A percentile compares a stretch with the other conserved stretches of the same genome.
Evolutionary conservation across 2,113 vertebrate species (phyloP).

Genomic region (Eclectus roratus): DNA sequence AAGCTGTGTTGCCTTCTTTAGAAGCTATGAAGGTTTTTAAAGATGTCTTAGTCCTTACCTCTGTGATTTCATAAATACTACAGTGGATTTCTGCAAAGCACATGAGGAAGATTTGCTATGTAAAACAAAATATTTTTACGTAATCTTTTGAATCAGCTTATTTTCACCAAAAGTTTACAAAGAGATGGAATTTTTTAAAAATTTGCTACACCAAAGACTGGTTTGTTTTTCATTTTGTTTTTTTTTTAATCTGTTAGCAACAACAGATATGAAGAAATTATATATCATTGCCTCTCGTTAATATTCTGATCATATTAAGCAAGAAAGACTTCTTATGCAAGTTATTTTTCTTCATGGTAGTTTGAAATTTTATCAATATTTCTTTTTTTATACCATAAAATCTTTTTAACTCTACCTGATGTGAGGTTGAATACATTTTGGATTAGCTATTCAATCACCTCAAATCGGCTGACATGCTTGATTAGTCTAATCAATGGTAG

Average conservation of each 20-base stretch:
- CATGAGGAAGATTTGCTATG: not conserved
- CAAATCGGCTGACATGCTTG: not conserved
- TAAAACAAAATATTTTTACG: not conserved
- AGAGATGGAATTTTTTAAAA: rapidly evolving
- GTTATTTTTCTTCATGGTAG: not conserved
- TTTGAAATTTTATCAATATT: not conserved
- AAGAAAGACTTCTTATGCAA: not conserved
- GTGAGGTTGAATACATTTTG: not conserved
- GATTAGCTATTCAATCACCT: not conserved
- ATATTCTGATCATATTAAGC: not conserved
- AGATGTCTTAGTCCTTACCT: not conserved
- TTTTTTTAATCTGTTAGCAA: not conserved
- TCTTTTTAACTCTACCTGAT: not conserved
- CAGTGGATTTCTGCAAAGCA: not conserved
- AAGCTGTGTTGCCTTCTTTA: not conserved
- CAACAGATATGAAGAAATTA: not conserved
- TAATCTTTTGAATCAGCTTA: not conserved
- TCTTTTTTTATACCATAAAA: not conserved
- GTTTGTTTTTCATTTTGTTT: too few relatives aligned
- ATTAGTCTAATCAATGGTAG: not conserved
- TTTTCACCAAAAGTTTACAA: not conserved
- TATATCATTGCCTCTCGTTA: not conserved
- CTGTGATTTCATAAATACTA: not conserved
- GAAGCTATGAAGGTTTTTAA: not conserved
- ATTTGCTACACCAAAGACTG: not conserved